A percentile compares a stretch with the other conserved stretches of the same genome.
These are phyloP conservation scores for Mylabris sibirica DNA, from an alignment of 2,888 invertebrate genomes.

Conservation along the genomic window DNA sequence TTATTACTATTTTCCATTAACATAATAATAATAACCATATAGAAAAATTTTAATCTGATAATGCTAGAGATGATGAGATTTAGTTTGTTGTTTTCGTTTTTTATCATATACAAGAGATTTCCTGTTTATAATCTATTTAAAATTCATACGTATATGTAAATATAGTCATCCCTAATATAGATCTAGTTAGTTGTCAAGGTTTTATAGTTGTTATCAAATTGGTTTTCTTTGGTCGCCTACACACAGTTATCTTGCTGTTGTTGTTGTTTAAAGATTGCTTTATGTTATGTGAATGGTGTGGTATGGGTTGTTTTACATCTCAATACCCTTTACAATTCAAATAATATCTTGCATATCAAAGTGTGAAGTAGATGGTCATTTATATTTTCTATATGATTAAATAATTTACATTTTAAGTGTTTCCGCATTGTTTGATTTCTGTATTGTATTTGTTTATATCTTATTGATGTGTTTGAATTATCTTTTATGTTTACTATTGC, in stretches of 20 bases:
- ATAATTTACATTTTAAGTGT: conserved; percentile 9
- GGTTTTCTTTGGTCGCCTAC: conserved; percentile 5
- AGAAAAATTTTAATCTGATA: not conserved
- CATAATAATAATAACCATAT: conserved; percentile 20
- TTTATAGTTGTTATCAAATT: conserved; percentile 7
- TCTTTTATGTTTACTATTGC: not conserved
- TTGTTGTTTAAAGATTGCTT: conserved; percentile 6
- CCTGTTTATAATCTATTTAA: not conserved
- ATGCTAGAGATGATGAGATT: not conserved
- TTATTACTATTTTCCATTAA: conserved; percentile 25
- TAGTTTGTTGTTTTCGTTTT: not conserved
- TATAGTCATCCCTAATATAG: not conserved
- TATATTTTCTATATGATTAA: not conserved
- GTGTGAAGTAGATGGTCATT: not conserved
- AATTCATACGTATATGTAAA: not conserved
- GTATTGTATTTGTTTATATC: not conserved
- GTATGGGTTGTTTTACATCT: conserved; percentile 7
- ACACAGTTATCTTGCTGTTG: not conserved
- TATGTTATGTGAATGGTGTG: not conserved
- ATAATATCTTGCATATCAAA: not conserved
- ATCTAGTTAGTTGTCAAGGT: not conserved
- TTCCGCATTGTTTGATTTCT: conserved; percentile 2
- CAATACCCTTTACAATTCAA: conserved; percentile 1
- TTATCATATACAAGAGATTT: not conserved
- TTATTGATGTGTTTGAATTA: not conserved